Base-by-base conservation (phyloP, 1,140 invertebrate species). In the Drosophila ercepeae region DNA sequence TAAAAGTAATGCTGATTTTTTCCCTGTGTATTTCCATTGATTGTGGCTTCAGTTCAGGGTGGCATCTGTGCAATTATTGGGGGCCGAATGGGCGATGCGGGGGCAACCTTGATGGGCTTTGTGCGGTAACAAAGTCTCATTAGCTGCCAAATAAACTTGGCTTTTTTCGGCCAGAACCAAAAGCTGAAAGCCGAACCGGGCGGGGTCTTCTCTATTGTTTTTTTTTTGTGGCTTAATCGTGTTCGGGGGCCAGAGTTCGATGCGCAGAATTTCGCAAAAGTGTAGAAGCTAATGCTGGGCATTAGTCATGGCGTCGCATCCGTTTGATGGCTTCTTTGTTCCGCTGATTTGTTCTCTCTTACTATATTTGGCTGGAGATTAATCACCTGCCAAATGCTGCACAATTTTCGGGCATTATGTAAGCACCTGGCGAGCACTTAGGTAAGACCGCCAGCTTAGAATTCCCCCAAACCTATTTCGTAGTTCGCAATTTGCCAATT, bases 221-320 rank as follows among this genome's bases (percentile, higher is more conserved):
- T 11, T 41, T 19, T 6, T 13, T 59, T n/a, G n/a, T n/a, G n/a
- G n/a, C n/a, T 45, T 41, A 39, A 23, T 14, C 18, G 14, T 18
- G 50, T 19, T 46, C 11, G 34, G 61, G 63, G 49, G 68, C 61
- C 55, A 72, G 51, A 81, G 79, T 71, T 75, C 55, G 72, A 74
- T 81, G 75, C 59, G 75, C 59, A 57, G 75, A 77, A 60, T 79
- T 73, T 84, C 76, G 67, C 75, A 65, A 78, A 78, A 64, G 55
- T 58, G 52, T 78, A 65, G 82, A 67, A 64, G 57, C 71, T 75
- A 84, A 79, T 78, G 73, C 74, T 78, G 71, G 71, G 65, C 82
- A 86, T 84, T 84, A 84, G 81, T 84, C 81, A 86, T 70, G 78
- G 41, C 55, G 42, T 19, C 41, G 75, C 63, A 69, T 61, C 54